Percentiles rank a stretch among this genome's conserved stretches.
These are phyloP conservation scores for Horisme vitalbata DNA, from an alignment of 2,888 invertebrate species.

Conservation along the genomic window DNA sequence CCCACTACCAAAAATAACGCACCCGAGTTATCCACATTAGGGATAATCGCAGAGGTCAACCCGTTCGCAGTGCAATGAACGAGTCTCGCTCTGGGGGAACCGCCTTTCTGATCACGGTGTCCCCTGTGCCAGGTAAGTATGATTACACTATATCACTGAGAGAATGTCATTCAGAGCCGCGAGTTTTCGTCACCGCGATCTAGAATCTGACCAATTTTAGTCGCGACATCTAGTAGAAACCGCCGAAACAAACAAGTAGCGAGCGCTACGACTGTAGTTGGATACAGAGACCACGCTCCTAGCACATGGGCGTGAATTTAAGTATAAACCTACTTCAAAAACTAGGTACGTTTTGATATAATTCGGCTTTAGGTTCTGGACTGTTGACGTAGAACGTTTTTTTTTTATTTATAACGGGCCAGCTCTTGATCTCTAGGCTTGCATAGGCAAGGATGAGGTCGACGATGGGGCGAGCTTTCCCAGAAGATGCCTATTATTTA, in stretches of 20 bases:
- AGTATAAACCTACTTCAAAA: too few relatives aligned
- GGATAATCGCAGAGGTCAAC: constrained; percentile 23
- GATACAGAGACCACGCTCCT: background rate
- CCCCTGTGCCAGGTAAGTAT: constrained; percentile 22
- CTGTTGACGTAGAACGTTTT: too few relatives aligned
- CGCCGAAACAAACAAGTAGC: background rate
- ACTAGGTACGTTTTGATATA: too few relatives aligned
- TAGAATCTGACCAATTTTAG: constrained; percentile 1
- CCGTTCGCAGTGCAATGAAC: constrained; percentile 19
- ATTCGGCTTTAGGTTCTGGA: too few relatives aligned
- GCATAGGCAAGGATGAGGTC: too few relatives aligned
- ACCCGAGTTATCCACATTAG: constrained; percentile 21
- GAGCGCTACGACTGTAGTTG: background rate
- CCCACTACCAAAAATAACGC: constrained; percentile 23
- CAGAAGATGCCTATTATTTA: too few relatives aligned
- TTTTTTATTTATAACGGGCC: too few relatives aligned
- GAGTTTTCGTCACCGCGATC: constrained; percentile 19
- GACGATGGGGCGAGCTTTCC: too few relatives aligned
- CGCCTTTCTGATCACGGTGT: constrained; percentile 20
- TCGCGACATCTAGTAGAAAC: constrained; percentile 11
- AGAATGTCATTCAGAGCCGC: background rate
- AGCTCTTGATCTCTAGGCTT: too few relatives aligned
- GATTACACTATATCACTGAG: background rate
- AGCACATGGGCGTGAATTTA: background rate
- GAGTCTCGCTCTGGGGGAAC: constrained; percentile 19